Evolutionary conservation across 2,888 invertebrate genomes (phyloP).

Genomic region (Brachynemurus nebulosus): DNA sequence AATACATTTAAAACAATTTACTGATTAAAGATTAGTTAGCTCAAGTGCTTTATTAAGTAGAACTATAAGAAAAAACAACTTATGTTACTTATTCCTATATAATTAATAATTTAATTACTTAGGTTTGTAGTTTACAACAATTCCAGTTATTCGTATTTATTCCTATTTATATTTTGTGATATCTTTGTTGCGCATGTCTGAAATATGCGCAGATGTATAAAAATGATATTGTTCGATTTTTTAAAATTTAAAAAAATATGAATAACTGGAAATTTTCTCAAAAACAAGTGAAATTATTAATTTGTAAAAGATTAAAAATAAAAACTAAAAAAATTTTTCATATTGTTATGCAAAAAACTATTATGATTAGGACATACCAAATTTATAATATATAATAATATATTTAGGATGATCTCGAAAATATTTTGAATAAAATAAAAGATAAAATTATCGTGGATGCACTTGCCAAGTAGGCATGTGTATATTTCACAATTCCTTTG

Average conservation of each 20-base stretch:
- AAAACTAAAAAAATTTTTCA: neutral
- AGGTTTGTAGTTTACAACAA: neutral
- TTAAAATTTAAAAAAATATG: too few species aligned
- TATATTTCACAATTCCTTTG: constrained; percentile 5
- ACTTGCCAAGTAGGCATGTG: too few species aligned
- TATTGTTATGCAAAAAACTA: neutral
- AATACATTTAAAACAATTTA: neutral
- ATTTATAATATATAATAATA: neutral
- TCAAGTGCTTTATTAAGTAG: constrained; percentile 5
- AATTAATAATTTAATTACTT: neutral
- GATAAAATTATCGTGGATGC: too few species aligned
- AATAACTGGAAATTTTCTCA: neutral
- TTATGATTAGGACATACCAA: neutral
- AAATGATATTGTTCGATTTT: too few species aligned
- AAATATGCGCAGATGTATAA: too few species aligned
- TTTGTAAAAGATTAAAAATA: neutral
- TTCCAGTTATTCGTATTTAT: neutral
- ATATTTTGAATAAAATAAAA: neutral
- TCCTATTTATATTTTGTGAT: neutral
- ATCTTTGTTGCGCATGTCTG: too few species aligned
- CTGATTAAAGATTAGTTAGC: neutral
- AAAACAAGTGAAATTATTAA: neutral
- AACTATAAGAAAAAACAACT: neutral
- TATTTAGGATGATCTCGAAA: neutral
- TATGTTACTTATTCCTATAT: neutral